Evolutionary conservation across 1,140 invertebrate species (phyloP).

Genomic region (Brachionus koreanus): DNA sequence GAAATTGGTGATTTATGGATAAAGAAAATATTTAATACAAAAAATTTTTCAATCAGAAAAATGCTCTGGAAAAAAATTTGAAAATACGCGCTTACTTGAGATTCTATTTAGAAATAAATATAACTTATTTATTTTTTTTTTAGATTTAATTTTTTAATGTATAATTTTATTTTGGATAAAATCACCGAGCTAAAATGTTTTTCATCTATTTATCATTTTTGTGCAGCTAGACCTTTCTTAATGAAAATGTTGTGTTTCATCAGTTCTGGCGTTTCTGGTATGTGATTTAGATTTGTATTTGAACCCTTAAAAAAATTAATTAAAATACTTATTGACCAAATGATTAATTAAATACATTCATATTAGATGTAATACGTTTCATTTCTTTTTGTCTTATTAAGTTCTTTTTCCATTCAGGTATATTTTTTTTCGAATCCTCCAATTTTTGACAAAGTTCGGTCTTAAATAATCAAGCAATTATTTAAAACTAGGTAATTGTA

Average conservation of each 20-base stretch:
- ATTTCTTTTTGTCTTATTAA: conserved; percentile 43
- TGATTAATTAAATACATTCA: not conserved
- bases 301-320: not conserved
- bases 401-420: conserved; percentile 41
- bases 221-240: conserved; percentile 36
- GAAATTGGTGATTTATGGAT: not conserved
- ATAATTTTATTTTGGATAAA: not conserved
- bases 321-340: not conserved
- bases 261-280: conserved; percentile 34
- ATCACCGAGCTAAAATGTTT: conserved; percentile 30
- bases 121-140: not conserved
- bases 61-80: not conserved
- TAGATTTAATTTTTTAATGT: not conserved
- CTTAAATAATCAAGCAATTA: not conserved
- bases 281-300: conserved; percentile 22
- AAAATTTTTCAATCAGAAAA: not conserved
- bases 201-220: not conserved
- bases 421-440: conserved; percentile 39
- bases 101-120: not conserved
- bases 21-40: not conserved
- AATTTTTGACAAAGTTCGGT: conserved; percentile 39
- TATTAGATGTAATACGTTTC: conserved; percentile 31
- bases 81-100: not conserved
- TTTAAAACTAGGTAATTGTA: not conserved
- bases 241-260: conserved; percentile 44